These are phyloP conservation scores for Propithecus coquereli DNA, from an alignment of 2,113 vertebrate species.

Conservation along the genomic window DNA sequence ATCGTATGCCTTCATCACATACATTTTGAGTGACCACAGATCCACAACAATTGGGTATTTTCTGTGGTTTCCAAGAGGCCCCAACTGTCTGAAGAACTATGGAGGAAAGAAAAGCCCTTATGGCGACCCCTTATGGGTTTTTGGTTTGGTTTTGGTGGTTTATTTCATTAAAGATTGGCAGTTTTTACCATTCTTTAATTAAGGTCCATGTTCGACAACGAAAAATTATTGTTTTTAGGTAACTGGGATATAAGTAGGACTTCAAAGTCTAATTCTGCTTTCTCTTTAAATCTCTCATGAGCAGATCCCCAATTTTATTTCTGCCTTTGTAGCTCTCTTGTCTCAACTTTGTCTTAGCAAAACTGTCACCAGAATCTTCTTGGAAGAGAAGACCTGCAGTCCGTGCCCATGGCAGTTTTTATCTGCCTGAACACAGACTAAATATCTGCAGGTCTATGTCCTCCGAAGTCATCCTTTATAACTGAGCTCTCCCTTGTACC, in stretches of 20 bases:
- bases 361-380: neutral
- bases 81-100: neutral
- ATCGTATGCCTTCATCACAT: neutral
- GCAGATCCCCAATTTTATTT: neutral
- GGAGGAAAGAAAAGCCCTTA: neutral
- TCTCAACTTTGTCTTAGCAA: neutral
- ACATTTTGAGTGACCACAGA: neutral
- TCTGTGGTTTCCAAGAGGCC: neutral
- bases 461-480: neutral
- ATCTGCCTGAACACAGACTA: neutral
- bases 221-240: neutral
- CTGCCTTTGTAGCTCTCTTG: neutral
- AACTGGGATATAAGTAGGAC: neutral
- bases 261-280: neutral
- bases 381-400: neutral
- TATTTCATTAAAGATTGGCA: neutral
- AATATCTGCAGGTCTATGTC: neutral
- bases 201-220: neutral
- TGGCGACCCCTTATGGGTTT: neutral
- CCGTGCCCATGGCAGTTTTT: neutral
- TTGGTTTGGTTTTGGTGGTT: neutral
- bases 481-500: neutral
- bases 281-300: neutral
- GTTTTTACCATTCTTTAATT: neutral
- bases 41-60: neutral